Conservation (phyloP, 2,888 invertebrate genomes). For the Ceratothoa steindachneri region DNA sequence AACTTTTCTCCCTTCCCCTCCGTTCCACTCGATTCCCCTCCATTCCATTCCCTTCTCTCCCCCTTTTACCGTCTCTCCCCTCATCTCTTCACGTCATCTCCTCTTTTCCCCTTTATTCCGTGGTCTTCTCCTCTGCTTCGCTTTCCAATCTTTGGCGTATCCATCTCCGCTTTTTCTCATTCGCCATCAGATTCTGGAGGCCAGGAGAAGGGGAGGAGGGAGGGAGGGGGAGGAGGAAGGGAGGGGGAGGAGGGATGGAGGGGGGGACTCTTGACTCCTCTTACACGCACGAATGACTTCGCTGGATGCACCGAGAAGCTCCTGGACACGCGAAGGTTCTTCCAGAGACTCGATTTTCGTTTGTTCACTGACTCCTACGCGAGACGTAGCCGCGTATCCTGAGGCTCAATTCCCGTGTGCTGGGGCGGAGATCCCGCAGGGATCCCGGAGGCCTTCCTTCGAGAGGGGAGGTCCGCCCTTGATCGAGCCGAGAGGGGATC, state of each 20-base stretch:
- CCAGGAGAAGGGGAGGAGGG: not conserved
- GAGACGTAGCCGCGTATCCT: no score
- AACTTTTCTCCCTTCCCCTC: not conserved
- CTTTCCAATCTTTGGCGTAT: no score
- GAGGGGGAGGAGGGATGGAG: not conserved
- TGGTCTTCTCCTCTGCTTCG: no score
- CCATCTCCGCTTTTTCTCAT: not conserved
- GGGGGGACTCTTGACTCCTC: not conserved
- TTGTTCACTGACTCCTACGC: no score
- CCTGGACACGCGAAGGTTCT: no score
- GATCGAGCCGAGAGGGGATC: no score
- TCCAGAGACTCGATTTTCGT: no score
- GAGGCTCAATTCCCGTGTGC: no score
- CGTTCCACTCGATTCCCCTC: not conserved
- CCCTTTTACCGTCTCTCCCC: conserved; percentile 14
- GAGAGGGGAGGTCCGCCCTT: no score
- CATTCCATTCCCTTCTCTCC: conserved; percentile 1
- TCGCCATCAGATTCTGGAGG: not conserved
- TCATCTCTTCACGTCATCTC: not conserved
- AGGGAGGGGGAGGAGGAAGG: not conserved
- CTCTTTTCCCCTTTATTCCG: not conserved
- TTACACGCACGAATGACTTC: not conserved
- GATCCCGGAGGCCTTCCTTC: no score
- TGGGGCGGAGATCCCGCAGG: no score
- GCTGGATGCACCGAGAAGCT: not conserved